Base-by-base conservation (phyloP, 1,140 invertebrate species). In the Tetramorium simillimum region DNA sequence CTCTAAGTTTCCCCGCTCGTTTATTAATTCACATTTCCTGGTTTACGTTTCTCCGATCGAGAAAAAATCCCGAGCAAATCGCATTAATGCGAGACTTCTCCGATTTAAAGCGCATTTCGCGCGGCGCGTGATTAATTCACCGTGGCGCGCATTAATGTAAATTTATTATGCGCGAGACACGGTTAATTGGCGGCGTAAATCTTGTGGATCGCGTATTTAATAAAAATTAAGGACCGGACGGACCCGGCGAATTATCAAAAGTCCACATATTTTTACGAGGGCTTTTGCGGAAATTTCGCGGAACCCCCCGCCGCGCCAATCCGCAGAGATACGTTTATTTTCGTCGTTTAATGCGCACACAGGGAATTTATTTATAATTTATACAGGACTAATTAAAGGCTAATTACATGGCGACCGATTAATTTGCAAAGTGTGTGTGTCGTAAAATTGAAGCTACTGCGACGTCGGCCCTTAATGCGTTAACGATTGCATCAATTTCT, bases 131-230 rank as follows among this genome's bases (percentile, higher is more conserved):
- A 82, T 82, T 82, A 82, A 82, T 82, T 82, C 80, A 82, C 67
- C 67, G 80, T 82, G 80, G 80, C 24, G 80, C 67, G 67, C 65
- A 82, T 82, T 82, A 82, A 82, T 60, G 67, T 82, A 82, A 82
- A 82, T 82, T 82, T 67, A 82, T 82, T 82, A 82, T 73, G 80
- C 51, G 80, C 80, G 53, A 82, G 80, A 67, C 80, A 82, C 80
- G 49, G 80, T 67, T 82, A 82, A 82, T 82, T 82, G 80, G 67
- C 53, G 65, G 53, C 67, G 40, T 82, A 82, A 82, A 82, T 82
- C 67, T 82, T 56, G 80, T 24, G 65, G 65, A 43, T 58, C 65
- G 37, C 37, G 53, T 56, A 58, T 82, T 82, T 82, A 82, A 60
- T 82, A 82, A 82, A 73, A 82, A n/a, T n/a, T n/a, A n/a, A 60